Base-by-base conservation (phyloP, 2,797 vertebrate species). In the Phylloscopus collybita region DNA sequence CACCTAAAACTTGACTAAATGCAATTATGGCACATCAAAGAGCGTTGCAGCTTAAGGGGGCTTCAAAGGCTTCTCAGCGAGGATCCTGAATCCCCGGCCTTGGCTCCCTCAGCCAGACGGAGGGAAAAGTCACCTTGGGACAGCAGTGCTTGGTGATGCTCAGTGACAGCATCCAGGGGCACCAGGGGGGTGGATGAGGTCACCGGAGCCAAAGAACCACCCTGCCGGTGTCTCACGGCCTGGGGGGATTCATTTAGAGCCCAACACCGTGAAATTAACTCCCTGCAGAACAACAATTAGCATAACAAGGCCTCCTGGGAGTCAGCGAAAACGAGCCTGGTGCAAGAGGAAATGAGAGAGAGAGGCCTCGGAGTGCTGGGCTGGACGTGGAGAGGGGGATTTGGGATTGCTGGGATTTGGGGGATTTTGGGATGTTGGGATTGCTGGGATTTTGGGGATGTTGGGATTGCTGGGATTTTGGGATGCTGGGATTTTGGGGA, bases 271-370 rank as follows among this genome's bases (percentile, higher is more conserved):
- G 21, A 92, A 92, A 91, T 84, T 93, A 96, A 84, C 80, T 96
- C 70, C 0, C 86, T 88, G 93, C 95, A 97, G 93, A 97, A 94
- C 76, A 93, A 67, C 95, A 96, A 96, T 97, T 97, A 97, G 93
- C 96, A 94, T 85, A 95, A 97, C 90, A 94, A 97, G 95, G 85
- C 93, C 81, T 94, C 96, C 97, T 81, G 96, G 94, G 96, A 93
- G 92, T 96, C 96, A 88, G 91, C 11, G 73, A 57, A 93, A 94
- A 84, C 83, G 83, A 82, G 64, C 69, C 80, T 34, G 38, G 74
- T 83, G 78, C 91, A 69, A 90, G 96, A 95, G 94, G 96, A 93
- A 95, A 96, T 96, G 69, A 88, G 2, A 85, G 88, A 74, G 94
- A 4, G 61, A 91, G 44, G 5, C 66, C 75, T 76, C 86, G 2